phyloP scores from a whole-genome alignment of 2,113 vertebrate genomes.

The Lepisosteus oculatus region DNA sequence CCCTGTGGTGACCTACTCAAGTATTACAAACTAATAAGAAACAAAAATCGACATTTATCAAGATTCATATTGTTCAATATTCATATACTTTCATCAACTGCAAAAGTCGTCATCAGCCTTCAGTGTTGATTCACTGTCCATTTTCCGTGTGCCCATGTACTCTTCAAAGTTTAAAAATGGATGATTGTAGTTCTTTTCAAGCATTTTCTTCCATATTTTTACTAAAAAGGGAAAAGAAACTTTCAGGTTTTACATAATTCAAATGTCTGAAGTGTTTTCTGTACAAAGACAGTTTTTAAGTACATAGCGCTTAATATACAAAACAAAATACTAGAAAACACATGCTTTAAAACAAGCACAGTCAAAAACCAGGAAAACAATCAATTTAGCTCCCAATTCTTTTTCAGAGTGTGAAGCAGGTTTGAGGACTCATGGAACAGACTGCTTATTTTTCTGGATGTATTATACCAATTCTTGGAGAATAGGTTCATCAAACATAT shows the following conservation, averaged over 20 bases:
- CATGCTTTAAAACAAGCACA: no score
- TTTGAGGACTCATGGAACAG: no score
- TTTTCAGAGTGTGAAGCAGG: neutral
- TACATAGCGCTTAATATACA: no score
- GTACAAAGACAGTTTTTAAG: neutral
- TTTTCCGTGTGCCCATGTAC: constrained; percentile 36
- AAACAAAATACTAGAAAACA: no score
- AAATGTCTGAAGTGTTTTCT: neutral
- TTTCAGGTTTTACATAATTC: neutral
- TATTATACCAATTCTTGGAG: no score
- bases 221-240: constrained; percentile 41
- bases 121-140: constrained; percentile 42
- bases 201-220: constrained; percentile 64
- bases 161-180: constrained; percentile 54
- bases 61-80: neutral
- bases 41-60: no score
- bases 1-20: no score
- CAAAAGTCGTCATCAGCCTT: constrained; percentile 37
- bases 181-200: constrained; percentile 58
- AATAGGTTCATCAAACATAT: no score
- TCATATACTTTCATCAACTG: constrained; percentile 46
- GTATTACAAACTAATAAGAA: no score
- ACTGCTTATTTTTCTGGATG: no score
- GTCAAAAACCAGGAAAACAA: neutral
- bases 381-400: neutral